phyloP scores from a whole-genome alignment of 2,113 vertebrate species.

The Lophochroa leadbeateri region DNA sequence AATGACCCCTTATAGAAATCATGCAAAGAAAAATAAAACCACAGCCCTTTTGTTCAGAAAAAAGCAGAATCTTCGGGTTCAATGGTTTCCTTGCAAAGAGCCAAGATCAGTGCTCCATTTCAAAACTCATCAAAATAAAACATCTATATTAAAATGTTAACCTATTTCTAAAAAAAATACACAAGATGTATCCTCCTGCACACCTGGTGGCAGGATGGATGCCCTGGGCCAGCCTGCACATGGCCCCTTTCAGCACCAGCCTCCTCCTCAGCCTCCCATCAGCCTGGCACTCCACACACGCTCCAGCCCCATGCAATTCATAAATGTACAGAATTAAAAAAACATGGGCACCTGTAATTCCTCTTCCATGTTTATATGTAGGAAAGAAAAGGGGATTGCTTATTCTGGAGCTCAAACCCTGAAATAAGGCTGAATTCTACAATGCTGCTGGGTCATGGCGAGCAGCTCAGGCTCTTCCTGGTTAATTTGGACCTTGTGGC shows the following conservation, averaged over 20 bases:
- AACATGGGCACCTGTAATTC: neutral
- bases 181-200: neutral
- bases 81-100: constrained; percentile 19
- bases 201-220: neutral
- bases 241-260: neutral
- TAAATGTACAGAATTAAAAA: neutral
- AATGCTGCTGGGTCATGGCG: fast-evolving
- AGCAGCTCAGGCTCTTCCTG: fast-evolving
- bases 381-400: neutral
- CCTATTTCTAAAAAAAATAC: neutral
- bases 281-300: fast-evolving
- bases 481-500: neutral
- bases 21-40: constrained; percentile 33
- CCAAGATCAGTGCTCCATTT: neutral
- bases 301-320: neutral
- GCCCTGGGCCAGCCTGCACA: neutral
- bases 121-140: constrained; percentile 19
- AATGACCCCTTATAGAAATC: constrained; percentile 44
- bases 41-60: constrained; percentile 34
- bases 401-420: neutral
- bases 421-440: neutral
- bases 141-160: constrained; percentile 47
- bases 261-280: neutral
- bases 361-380: neutral
- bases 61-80: constrained; percentile 47